Conservation (phyloP, 2,797 vertebrate genomes). For the Sebastes aleutianus region DNA sequence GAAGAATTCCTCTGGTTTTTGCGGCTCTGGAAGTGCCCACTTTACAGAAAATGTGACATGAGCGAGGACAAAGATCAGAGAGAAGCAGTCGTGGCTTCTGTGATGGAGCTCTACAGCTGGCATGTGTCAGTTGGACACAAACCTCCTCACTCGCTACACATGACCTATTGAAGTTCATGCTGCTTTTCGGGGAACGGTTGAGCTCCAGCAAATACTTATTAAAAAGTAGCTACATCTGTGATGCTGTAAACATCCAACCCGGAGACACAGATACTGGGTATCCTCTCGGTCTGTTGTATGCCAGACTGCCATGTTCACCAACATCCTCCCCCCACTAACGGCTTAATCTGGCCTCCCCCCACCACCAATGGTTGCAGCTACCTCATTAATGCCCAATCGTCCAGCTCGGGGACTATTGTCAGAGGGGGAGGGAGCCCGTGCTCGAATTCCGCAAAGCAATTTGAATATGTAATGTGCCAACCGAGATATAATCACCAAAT, state of each 20-base stretch:
- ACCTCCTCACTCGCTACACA: neutral
- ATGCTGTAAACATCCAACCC: conserved; percentile 29
- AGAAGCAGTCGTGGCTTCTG: conserved; percentile 35
- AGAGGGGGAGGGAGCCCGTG: conserved; percentile 69
- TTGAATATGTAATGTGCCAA: conserved; percentile 83
- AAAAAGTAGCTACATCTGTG: conserved; percentile 5
- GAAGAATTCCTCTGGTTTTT: conserved; percentile 76
- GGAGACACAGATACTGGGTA: conserved; percentile 46
- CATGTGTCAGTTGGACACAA: conserved; percentile 48
- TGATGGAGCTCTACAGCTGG: conserved; percentile 51
- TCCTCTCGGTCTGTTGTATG: conserved; percentile 49
- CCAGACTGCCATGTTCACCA: conserved; percentile 74
- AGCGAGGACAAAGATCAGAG: conserved; percentile 53
- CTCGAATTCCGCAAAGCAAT: conserved; percentile 78
- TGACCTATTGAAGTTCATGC: conserved; percentile 49
- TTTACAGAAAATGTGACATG: conserved; percentile 63
- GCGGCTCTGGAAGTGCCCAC: conserved; percentile 50
- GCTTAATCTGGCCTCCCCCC: conserved; percentile 82
- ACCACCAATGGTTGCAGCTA: conserved; percentile 71
- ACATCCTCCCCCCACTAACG: conserved; percentile 73
- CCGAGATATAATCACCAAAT: conserved; percentile 80
- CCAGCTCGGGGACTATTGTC: conserved; percentile 72
- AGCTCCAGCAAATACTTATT: neutral
- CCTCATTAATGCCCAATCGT: conserved; percentile 83
- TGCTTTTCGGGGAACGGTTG: conserved; percentile 25